Base-by-base conservation (phyloP, 2,113 vertebrate genomes). In the Trematocara unimaculatum region DNA sequence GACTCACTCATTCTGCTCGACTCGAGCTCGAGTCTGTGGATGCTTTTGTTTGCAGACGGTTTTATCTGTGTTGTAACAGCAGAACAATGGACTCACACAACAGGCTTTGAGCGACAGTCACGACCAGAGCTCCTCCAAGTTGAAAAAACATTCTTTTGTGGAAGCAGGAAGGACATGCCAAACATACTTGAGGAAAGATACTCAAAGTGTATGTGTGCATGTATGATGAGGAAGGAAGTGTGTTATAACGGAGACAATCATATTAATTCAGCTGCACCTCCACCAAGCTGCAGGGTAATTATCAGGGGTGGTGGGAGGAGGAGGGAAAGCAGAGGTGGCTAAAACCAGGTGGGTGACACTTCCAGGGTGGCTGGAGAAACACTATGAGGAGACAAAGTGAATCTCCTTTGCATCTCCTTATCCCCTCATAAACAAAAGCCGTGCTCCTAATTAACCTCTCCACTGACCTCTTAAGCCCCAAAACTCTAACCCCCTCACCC, bases 381-480 rank as follows among this genome's bases (percentile, higher is more conserved):
- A 82, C 64, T 33, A 60, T 5, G 84, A 85, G 83, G 85, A 91
- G 49, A 35, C 51, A 8, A 84, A 87, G 92, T 91, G 91, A 87
- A 89, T 91, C 70, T 20, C 88, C 83, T 81, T 67, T 23, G 31
- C 55, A 12, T 72, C 84, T 90, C 84, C 87, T 88, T 81, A 87
- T 89, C 60, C 91, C 45, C 74, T 56, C 26, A 10, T 81, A 90
- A 93, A 95, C 95, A 95, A 96, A 92, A 90, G 82, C 90, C 77
- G 20, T 8, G 91, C 87, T 92, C 92, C 93, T 95, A 95, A 96
- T 95, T 95, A 96, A 95, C 94, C 94, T 85, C 92, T 89, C 88
- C 74, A 89, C 91, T 94, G 93, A 95, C 93, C 95, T 84, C 86
- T 85, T 95, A 94, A 95, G 89, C 94, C 89, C 87, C 80, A 87